Percentiles rank a stretch among this genome's conserved stretches.
phyloP scores from a whole-genome alignment of 2,797 vertebrate species.

The Sphenodon punctatus region DNA sequence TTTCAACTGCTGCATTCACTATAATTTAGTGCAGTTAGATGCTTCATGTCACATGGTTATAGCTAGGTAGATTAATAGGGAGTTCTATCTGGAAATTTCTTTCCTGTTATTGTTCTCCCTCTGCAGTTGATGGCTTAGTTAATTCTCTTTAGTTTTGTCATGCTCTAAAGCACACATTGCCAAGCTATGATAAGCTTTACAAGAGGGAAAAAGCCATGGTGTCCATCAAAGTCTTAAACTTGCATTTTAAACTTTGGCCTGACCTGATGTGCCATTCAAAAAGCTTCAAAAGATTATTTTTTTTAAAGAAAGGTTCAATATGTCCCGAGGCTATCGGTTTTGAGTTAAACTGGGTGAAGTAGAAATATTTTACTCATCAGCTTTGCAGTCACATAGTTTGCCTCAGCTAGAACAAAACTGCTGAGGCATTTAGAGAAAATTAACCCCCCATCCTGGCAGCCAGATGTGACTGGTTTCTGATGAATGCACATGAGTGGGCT shows the following conservation, averaged over 20 bases:
- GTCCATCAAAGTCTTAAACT: slow-evolving; percentile 95
- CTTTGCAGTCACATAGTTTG: slow-evolving; percentile 99
- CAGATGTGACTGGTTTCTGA: slow-evolving; percentile 99
- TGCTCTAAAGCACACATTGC: slow-evolving; percentile 95
- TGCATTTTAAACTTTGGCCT: slow-evolving; percentile 94
- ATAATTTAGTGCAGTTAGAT: slow-evolving; percentile 63
- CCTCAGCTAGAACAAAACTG: slow-evolving; percentile 99
- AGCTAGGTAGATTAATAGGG: slow-evolving; percentile 86
- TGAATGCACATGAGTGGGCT: slow-evolving; percentile 99
- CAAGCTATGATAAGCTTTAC: slow-evolving; percentile 94
- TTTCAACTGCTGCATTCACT: slow-evolving; percentile 31
- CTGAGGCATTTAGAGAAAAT: slow-evolving; percentile 99
- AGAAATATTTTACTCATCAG: slow-evolving; percentile 99
- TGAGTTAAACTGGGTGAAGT: slow-evolving; percentile 99
- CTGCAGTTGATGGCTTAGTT: slow-evolving; percentile 97
- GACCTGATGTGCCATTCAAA: slow-evolving; percentile 96
- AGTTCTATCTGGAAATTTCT: slow-evolving; percentile 91
- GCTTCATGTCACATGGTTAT: slow-evolving; percentile 73
- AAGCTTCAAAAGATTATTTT: slow-evolving; percentile 95
- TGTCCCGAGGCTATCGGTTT: slow-evolving; percentile 99
- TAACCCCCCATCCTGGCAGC: slow-evolving; percentile 99
- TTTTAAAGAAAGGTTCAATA: slow-evolving; percentile 91
- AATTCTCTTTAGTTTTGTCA: slow-evolving; percentile 99
- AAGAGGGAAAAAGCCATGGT: slow-evolving; percentile 79
- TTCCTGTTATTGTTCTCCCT: slow-evolving; percentile 93